phyloP scores from a whole-genome alignment of 2,113 vertebrate species.

The Calonectris borealis region DNA sequence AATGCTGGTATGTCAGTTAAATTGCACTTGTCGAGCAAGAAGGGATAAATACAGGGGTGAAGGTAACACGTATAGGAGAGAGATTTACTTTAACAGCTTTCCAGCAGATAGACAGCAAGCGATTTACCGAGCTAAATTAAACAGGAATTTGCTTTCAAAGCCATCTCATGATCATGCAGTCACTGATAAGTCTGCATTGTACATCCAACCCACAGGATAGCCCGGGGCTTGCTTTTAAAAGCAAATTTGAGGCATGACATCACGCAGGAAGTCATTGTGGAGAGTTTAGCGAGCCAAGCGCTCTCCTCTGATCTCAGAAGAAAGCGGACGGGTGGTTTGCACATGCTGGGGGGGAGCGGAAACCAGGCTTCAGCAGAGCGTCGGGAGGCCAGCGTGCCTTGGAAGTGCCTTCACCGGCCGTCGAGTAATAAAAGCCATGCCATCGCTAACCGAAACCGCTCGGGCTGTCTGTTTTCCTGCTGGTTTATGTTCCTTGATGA shows the following conservation, averaged over 20 bases:
- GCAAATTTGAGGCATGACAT: conserved; percentile 40
- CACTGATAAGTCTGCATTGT: background rate
- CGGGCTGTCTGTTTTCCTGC: background rate
- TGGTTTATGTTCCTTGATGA: background rate
- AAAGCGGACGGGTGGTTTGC: background rate
- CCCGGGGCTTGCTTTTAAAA: background rate
- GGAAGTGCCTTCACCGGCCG: background rate
- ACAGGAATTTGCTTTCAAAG: conserved; percentile 31
- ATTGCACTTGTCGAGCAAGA: background rate
- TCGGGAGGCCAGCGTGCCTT: fast-evolving
- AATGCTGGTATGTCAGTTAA: background rate
- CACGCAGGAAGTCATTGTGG: conserved; percentile 8
- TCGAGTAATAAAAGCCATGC: background rate
- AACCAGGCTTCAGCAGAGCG: background rate
- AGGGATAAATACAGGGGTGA: background rate
- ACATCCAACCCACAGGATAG: conserved; percentile 5
- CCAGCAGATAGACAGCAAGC: background rate
- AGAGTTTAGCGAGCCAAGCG: background rate
- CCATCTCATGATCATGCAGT: background rate
- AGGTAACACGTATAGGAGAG: background rate
- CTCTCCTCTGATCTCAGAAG: conserved; percentile 35
- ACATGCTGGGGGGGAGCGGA: background rate
- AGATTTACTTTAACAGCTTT: background rate
- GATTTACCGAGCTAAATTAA: background rate
- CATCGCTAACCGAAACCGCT: background rate